Evolutionary conservation across 1,140 invertebrate genomes (phyloP), one percentile per base, ranked within the genome.

Genomic region (Sycophila sp.): DNA sequence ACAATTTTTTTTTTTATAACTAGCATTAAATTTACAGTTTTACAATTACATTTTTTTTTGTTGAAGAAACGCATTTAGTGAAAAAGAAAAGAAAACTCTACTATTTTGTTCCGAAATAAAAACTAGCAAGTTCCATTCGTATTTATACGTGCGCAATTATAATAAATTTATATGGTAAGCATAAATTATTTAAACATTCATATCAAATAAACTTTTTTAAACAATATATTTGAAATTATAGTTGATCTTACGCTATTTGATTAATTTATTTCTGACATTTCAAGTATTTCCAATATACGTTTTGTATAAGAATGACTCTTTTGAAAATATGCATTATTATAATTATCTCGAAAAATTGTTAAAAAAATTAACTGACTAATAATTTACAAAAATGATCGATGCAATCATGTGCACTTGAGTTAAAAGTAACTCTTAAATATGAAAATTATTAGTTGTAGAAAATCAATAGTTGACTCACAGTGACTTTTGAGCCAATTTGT

Each of bases 1-100:
- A 67, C 26, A 58, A 62, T 73, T 77, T n/a, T n/a, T n/a, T n/a
- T n/a, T n/a, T n/a, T 65, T 65, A 71, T 66, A 65, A 17, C 26
- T 71, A 63, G 17, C 4, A 1, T 58, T 65, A 59, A 65, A 71
- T 71, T 71, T 66, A 71, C 62, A 71, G 45, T 53, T 66, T 49
- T 71, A 62, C 49, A 65, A 24, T 56, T 22, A 64, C 42, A 53
- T 38, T 58, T 42, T 63, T 63, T 34, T 26, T 47, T 47, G 10
- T 47, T 45, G 7, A 40, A n/a, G n/a, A n/a, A n/a, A n/a, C n/a
- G n/a, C n/a, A n/a, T n/a, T n/a, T n/a, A n/a, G n/a, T n/a, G n/a
- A n/a, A n/a, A n/a, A n/a, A n/a, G n/a, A n/a, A n/a, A n/a, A n/a
- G n/a, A n/a, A n/a, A n/a, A n/a, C n/a, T n/a, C n/a, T n/a, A n/a